phyloP scores from a whole-genome alignment of 2,113 vertebrate species.

The Perognathus longimembris region DNA sequence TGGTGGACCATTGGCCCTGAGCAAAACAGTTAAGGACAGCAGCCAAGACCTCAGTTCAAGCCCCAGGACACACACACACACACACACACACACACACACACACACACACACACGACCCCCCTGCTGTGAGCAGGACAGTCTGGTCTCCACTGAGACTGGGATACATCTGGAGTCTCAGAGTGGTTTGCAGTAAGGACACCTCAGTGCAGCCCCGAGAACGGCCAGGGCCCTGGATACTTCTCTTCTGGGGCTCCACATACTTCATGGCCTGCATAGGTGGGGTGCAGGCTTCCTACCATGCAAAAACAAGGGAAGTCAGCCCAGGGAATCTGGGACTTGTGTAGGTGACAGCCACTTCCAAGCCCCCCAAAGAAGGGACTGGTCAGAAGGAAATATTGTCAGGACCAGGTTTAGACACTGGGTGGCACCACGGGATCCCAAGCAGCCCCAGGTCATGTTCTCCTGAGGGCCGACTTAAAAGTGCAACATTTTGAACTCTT shows the following conservation, averaged over 20 bases:
- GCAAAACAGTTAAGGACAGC: too few relatives aligned
- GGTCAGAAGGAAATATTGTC: neutral
- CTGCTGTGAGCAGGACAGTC: neutral
- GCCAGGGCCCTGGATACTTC: too few relatives aligned
- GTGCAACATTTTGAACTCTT: too few relatives aligned
- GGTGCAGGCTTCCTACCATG: neutral
- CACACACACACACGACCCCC: too few relatives aligned
- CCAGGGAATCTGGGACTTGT: neutral
- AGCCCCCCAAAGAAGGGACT: neutral
- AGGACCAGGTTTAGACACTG: neutral
- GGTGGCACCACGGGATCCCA: neutral
- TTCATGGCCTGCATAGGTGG: accelerated
- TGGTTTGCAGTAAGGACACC: neutral
- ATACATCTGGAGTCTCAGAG: neutral
- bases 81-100: too few relatives aligned
- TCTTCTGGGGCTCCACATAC: neutral
- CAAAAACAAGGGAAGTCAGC: neutral
- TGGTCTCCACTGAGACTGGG: neutral
- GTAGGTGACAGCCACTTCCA: neutral
- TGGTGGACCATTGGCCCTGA: too few relatives aligned
- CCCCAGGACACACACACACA: too few relatives aligned
- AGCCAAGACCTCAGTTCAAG: too few relatives aligned
- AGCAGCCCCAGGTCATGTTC: neutral
- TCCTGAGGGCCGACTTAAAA: neutral
- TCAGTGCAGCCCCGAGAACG: neutral